Base-by-base conservation (phyloP, 2,113 vertebrate genomes). In the Camelus bactrianus region DNA sequence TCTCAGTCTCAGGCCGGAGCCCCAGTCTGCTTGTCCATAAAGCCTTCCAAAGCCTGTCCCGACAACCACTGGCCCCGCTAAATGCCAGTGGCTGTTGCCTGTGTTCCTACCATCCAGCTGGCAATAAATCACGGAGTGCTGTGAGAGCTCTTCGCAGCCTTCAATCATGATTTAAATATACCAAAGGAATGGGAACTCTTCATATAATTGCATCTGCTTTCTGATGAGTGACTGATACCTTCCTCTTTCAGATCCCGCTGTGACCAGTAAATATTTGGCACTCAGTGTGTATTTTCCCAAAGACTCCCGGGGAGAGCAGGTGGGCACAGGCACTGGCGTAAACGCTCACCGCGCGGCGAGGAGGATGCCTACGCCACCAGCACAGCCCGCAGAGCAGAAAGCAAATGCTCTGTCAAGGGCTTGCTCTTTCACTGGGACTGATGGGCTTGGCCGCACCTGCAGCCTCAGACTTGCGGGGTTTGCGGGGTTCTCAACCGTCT, bases 311-410 rank as follows among this genome's bases (percentile, higher is more conserved):
- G 13, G 50, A 62, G 10, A 79, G 17, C 70, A 89, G 58, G 50
- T 75, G 65, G 58, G 24, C 15, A 7, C 19, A 50, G 0, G 3
- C 1, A 3, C 17, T 76, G 54, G 58, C 10, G 30, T 11, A 58
- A 19, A 46, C 10, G n/a, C 15, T 56, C 42, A 58, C 1, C 9
- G 2, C 5, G 9, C 0, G 0, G 48, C 6, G 22, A 28, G 65
- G 5, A 16, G 15, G 64, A 19, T 28, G n/a, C 14, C 30, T 8
- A 46, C 32, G 30, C 5, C 0, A 1, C 52, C 0, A 9, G 19
- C 46, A 54, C 2, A 46, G 32, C 42, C 15, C 12, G 14, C 1
- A 38, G 30, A 77, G 12, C 24, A 16, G 58, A 72, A 32, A 81
- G 22, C 22, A 46, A 76, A 58, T 26, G 10, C 64, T 72, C 50